Evolutionary conservation across 1,140 invertebrate species (phyloP), one percentile per base, ranked within the genome.

Genomic region (Leptestheria dahalacensis): DNA sequence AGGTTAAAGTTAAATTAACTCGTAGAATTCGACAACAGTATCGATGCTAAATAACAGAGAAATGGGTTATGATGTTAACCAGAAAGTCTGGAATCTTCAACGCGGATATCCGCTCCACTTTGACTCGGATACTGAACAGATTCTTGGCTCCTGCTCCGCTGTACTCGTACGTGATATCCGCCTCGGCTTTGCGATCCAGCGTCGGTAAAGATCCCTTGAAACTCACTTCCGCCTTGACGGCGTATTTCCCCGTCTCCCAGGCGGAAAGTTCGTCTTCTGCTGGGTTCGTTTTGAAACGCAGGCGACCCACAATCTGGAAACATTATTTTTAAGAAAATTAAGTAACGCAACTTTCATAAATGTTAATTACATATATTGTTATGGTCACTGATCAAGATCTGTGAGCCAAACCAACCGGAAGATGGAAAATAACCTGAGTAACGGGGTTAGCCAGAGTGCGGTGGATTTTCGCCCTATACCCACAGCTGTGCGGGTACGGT

Each of bases 81-180:
- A 52, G 12, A 20, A 52, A 52, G 3, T 52, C 50, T 11, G 21
- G 50, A 20, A 52, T 20, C 20, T 52, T 20, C 21, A 23, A 20
- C 15, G 50, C 50, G 12, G 50, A 11, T 20, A 20, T 15, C 21
- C 15, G 11, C 15, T 52, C 50, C 21, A 3, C 50, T 3, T 52
- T 52, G 21, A 52, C 50, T 11, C 50, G 50, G 25, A 52, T 52
- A 20, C 21, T 52, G 2, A 52, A 1, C 11, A 12, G 1, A 21
- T 52, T 21, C 2, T 52, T 52, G 21, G 50, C 50, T 23, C 50
- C 50, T 1, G 50, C 21, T 20, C 50, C 57, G 12, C 46, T 25
- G 2, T 58, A 50, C 48, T 58, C 57, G 57, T 58, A 58, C 1
- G 48, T 50, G n/a, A 58, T 3, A 47, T 58, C 57, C 6, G 48